Base-by-base conservation (phyloP, 2,113 vertebrate genomes). In the Callithrix jacchus region DNA sequence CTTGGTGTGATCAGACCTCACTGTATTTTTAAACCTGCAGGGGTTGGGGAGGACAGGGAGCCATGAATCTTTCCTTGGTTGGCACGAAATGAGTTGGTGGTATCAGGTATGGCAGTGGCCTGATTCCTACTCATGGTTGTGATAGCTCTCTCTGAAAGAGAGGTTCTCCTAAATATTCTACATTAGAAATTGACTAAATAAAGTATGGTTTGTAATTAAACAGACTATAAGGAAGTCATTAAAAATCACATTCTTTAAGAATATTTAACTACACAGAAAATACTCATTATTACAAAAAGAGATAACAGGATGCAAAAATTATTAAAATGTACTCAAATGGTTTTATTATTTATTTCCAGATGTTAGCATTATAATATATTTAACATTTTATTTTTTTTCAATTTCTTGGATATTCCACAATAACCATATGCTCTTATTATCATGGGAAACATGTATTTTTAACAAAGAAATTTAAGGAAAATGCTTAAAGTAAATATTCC, bases 231-330 rank as follows among this genome's bases (percentile, higher is more conserved):
- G 7, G 9, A 12, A 77, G 18, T n/a, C 45, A 21, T 80, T 91
- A 30, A 90, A 81, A n/a, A 91, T 84, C 30, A 87, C 23, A 37
- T 77, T 92, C 20, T 95, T 52, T 81, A 84, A 84, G 74, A 93
- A 66, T 93, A 87, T 56, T 73, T 89, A 81, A 71, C 25, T 84
- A 27, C 40, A 52, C 27, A 17, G 40, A 85, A 93, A 95, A 95
- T 83, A 49, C 4, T 91, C 77, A 85, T 56, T 77, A 77, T 91
- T 79, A 93, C n/a, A 87, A 86, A 91, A 25, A 42, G 64, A 9
- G 7, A 2, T n/a, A 92, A 47, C 10, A 77, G 47, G 47, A 68
- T 32, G 58, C 17, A 82, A 42, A 95, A 82, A 35, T 32, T 73
- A 52, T 89, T 83, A 79, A 93, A 93, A 95, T 85, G 32, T 77